These are phyloP conservation scores for Drosophila funebris DNA, from an alignment of 1,140 invertebrate genomes.

Conservation along the genomic window DNA sequence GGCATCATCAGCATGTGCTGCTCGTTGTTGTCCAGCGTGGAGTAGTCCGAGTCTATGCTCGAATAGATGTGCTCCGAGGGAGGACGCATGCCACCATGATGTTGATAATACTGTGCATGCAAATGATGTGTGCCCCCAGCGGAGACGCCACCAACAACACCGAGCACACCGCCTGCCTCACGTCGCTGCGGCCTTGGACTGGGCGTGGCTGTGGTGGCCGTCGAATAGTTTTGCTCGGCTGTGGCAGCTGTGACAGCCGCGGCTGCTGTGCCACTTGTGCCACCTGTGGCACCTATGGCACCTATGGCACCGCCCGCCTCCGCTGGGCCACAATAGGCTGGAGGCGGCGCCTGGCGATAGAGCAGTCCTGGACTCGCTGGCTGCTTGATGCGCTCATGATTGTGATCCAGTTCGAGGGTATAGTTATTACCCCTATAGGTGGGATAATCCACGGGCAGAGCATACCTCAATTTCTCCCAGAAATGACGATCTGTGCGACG, in stretches of 20 bases:
- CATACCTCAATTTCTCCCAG: conserved; percentile 95
- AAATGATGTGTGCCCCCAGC: conserved; percentile 48
- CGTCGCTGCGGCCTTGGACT: conserved; percentile 86
- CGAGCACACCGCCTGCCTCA: conserved; percentile 28
- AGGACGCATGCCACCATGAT: conserved; percentile 85
- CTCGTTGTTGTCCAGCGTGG: conserved; percentile 82
- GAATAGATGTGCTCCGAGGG: conserved; percentile 93
- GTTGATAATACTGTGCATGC: conserved; percentile 83
- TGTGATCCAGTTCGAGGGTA: conserved; percentile 85
- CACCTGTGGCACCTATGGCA: not conserved
- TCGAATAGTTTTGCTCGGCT: conserved; percentile 86
- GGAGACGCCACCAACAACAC: not conserved
- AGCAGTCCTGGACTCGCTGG: conserved; percentile 85
- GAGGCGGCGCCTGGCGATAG: conserved; percentile 82
- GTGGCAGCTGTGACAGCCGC: conserved; percentile 40
- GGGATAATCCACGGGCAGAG: conserved; percentile 89
- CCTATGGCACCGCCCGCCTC: conserved; percentile 60
- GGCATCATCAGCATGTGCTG: conserved; percentile 80
- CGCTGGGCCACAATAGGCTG: conserved; percentile 82
- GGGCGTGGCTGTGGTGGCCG: conserved; percentile 87
- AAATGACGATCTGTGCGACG: conserved; percentile 95
- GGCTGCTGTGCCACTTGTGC: not conserved
- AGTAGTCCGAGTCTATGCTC: conserved; percentile 92
- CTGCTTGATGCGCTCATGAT: conserved; percentile 86
- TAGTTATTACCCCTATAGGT: conserved; percentile 86